Percentiles rank a stretch among this genome's conserved stretches.
phyloP scores from a whole-genome alignment of 2,797 vertebrate species.

The Acanthis flammea region DNA sequence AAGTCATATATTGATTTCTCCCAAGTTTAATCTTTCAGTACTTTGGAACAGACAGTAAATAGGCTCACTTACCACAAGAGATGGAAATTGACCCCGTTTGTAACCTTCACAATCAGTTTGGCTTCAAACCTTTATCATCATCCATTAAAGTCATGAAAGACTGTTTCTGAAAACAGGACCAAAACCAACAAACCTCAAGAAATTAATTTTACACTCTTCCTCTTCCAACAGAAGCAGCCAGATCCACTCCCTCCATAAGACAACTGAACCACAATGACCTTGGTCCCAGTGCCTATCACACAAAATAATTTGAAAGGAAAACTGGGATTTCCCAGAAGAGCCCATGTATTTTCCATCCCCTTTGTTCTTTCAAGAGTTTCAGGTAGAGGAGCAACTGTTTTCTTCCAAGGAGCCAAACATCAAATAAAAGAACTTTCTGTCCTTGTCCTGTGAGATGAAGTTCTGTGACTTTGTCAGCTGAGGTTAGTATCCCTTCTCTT shows the following conservation, averaged over 20 bases:
- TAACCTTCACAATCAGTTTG: not conserved
- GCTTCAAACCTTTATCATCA: not conserved
- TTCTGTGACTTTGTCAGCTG: not conserved
- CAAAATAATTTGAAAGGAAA: not conserved
- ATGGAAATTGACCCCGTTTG: not conserved
- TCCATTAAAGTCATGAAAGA: not conserved
- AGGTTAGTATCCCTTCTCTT: not conserved
- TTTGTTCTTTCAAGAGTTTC: not conserved
- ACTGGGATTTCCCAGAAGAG: not conserved
- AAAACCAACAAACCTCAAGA: not conserved
- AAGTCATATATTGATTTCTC: slow-evolving; percentile 40
- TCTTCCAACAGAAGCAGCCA: not conserved
- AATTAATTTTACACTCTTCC: not conserved
- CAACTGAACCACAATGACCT: not conserved
- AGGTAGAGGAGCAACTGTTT: not conserved
- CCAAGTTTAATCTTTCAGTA: slow-evolving; percentile 20
- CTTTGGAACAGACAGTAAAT: slow-evolving; percentile 28
- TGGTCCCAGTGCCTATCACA: not conserved
- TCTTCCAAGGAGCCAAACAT: not conserved
- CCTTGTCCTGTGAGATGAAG: not conserved
- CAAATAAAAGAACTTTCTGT: slow-evolving; percentile 3
- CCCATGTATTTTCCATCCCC: not conserved
- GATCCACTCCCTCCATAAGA: not conserved
- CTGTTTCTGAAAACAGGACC: not conserved
- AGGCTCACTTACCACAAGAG: not conserved